Base-by-base conservation (phyloP, 1,140 invertebrate species). In the Bombyx mori region DNA sequence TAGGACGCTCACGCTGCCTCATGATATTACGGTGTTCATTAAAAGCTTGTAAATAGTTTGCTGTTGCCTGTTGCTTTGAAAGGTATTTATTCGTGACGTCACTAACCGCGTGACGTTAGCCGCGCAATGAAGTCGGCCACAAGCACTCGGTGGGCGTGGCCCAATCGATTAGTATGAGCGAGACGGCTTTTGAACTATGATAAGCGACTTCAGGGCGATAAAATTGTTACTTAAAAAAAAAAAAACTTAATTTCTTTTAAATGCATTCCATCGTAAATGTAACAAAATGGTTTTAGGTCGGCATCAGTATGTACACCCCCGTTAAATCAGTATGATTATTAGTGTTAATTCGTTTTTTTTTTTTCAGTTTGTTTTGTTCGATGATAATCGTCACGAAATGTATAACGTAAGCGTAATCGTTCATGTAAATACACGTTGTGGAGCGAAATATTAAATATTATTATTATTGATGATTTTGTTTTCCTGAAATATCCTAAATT, bases 381-480 rank as follows among this genome's bases (percentile, higher is more conserved):
- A 70, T 79, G 62, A 63, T 73, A 70, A 18, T 51, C 26, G 26
- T 51, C 26, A 51, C 50, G 59, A 53, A 71, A 62, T 75, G 71
- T 74, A 77, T 80, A 35, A 35, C 77, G 71, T 82, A 82, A 82
- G 78, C 26, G 26, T 79, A 74, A 79, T 69, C 68, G 68, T 76
- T 80, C 75, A 82, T 85, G 82, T 85, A 85, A 85, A 85, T 85
- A 85, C 78, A 85, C 77, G 72, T 81, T 81, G 75, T 78, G 77
- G 76, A 79, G 73, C 70, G 72, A 79, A 74, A 79, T 84, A 80
- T 71, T 71, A 75, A 71, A 75, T 54, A 74, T 67, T 73, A 80
- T 75, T 78, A 78, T 77, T 79, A 81, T 79, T 79, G 71, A 79
- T 56, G 52, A 57, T 22, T 44, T 52, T 52, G 57, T 65, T 59